These are phyloP conservation scores for Pseudomyrmex cubaensis DNA, from an alignment of 1,140 invertebrate species.

Conservation along the genomic window DNA sequence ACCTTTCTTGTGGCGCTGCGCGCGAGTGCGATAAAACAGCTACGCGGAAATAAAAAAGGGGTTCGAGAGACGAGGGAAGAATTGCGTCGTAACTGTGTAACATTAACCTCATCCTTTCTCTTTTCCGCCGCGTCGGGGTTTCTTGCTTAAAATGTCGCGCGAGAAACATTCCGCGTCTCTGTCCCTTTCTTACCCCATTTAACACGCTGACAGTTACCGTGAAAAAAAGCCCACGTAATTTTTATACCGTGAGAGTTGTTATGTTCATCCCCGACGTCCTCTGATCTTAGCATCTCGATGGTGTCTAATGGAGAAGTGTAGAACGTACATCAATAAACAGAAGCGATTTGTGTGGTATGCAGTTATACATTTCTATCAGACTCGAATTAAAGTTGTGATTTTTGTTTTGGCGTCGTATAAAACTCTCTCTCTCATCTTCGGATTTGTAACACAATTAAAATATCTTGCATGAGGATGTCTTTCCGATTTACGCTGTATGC, in stretches of 20 bases:
- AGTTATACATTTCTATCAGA: no score
- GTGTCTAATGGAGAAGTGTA: neutral
- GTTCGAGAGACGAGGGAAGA: constrained; percentile 16
- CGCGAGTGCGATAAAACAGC: constrained; percentile 44
- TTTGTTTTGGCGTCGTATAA: no score
- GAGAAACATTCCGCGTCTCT: neutral
- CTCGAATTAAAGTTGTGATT: no score
- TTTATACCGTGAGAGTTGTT: constrained; percentile 8
- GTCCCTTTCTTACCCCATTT: constrained; percentile 3
- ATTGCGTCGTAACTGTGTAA: constrained; percentile 36
- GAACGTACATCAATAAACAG: neutral
- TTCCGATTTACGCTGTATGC: neutral
- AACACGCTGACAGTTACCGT: neutral
- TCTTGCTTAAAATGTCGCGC: constrained; percentile 33
- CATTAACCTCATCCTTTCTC: constrained; percentile 27
- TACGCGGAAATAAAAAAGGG: constrained; percentile 50
- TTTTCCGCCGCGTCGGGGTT: constrained; percentile 3
- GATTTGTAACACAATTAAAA: no score
- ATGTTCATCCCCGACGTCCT: neutral
- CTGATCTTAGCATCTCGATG: neutral
- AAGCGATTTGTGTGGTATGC: neutral
- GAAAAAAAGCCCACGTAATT: constrained; percentile 19
- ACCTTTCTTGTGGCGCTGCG: constrained; percentile 45
- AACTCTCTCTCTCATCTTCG: no score
- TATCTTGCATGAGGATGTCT: constrained; percentile 13